Conservation (phyloP, 1,140 invertebrate genomes). For the Pogonus chalceus region DNA sequence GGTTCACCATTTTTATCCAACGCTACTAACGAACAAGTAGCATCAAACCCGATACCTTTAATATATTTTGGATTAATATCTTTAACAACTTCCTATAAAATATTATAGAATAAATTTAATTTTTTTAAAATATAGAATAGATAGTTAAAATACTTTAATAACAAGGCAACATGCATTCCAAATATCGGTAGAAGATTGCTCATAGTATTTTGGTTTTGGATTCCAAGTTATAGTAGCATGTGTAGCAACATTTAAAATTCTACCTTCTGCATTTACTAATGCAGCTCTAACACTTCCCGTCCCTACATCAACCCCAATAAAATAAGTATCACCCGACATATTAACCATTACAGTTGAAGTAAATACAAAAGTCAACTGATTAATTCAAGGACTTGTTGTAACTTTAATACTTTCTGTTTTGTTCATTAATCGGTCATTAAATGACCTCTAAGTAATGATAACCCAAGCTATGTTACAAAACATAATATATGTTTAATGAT, state of each 20-base stretch:
- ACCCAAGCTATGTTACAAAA: too few relatives aligned
- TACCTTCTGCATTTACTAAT: constrained; percentile 56
- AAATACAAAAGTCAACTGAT: too few relatives aligned
- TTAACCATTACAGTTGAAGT: constrained; percentile 12
- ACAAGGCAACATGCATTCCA: constrained; percentile 63
- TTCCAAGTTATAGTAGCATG: constrained; percentile 67
- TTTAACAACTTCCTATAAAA: constrained; percentile 48
- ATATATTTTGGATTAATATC: constrained; percentile 47
- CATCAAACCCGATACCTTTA: constrained; percentile 88
- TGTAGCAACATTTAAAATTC: constrained; percentile 51
- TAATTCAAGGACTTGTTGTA: too few relatives aligned
- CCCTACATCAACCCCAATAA: constrained; percentile 89
- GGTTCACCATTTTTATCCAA: constrained; percentile 61
- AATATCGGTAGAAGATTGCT: constrained; percentile 88
- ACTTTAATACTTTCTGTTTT: too few relatives aligned
- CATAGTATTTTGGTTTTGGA: constrained; percentile 66
- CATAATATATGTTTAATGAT: too few relatives aligned
- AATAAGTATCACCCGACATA: constrained; percentile 40
- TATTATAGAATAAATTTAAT: constrained; percentile 4
- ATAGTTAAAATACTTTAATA: constrained; percentile 49
- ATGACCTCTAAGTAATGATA: too few relatives aligned
- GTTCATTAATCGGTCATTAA: too few relatives aligned
- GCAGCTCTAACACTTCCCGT: constrained; percentile 80
- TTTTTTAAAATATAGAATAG: neutral
- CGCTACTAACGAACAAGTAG: constrained; percentile 87